These are phyloP conservation scores for Furcifer pardalis DNA, from an alignment of 2,797 vertebrate species.

Conservation along the genomic window DNA sequence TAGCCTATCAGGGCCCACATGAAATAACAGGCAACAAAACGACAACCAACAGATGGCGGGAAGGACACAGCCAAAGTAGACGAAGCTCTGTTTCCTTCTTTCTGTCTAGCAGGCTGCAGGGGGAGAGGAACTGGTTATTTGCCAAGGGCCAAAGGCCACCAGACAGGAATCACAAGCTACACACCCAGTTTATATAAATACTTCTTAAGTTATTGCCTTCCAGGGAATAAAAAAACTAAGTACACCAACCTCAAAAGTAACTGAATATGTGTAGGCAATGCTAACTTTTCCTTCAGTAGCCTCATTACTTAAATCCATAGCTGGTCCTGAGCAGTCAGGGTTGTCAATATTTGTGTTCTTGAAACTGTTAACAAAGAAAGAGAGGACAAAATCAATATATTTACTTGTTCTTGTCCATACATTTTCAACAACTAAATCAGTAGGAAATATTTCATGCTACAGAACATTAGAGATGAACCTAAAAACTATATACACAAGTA, in stretches of 20 bases:
- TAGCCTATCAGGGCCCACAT: background rate
- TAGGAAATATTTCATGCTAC: background rate
- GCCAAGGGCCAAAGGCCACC: background rate
- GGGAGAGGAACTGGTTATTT: background rate
- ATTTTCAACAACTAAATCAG: background rate
- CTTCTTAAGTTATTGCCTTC: background rate
- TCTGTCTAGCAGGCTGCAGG: background rate
- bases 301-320: conserved; percentile 90
- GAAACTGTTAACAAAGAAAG: conserved; percentile 74
- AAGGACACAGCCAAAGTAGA: background rate
- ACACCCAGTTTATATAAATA: background rate
- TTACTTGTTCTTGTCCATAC: background rate
- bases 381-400: conserved; percentile 2
- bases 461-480: conserved; percentile 1
- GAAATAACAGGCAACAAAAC: background rate
- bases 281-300: conserved; percentile 76
- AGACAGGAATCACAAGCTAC: background rate
- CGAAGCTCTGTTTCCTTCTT: background rate
- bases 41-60: background rate
- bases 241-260: conserved; percentile 82
- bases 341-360: conserved; percentile 82
- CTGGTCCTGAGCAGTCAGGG: conserved; percentile 85
- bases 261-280: conserved; percentile 88
- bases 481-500: background rate
- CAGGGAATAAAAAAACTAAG: background rate